These are phyloP conservation scores for Rhagoletis zephyria DNA, from an alignment of 1,140 invertebrate genomes.

Conservation along the genomic window DNA sequence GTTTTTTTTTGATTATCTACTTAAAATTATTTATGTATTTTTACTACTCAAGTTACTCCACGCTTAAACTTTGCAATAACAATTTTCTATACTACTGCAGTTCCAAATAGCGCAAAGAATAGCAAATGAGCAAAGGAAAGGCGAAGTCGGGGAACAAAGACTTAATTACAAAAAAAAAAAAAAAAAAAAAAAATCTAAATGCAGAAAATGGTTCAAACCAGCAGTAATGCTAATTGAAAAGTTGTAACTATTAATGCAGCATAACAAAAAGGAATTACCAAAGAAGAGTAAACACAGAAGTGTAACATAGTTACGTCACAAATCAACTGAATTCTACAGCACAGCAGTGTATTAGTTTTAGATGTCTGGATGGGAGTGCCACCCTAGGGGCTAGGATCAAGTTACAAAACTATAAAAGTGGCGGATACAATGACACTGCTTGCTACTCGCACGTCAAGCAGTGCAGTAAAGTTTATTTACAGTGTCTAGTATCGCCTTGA, in stretches of 20 bases:
- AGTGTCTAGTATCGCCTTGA: too few species aligned
- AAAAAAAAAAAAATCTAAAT: background rate
- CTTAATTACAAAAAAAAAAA: background rate
- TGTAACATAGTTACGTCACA: background rate
- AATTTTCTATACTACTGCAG: background rate
- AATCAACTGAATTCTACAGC: background rate
- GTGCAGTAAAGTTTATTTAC: too few species aligned
- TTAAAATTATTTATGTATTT: too few species aligned
- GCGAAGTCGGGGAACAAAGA: background rate
- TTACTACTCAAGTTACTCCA: too few species aligned
- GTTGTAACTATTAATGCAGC: background rate
- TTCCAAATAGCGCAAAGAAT: background rate
- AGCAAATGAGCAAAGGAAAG: background rate
- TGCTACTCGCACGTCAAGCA: too few species aligned
- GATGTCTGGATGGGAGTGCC: background rate
- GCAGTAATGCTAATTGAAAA: conserved; percentile 21
- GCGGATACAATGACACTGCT: too few species aligned
- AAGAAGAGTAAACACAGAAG: background rate
- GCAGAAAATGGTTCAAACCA: background rate
- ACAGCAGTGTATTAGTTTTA: background rate
- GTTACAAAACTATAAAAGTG: too few species aligned
- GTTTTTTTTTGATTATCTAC: too few species aligned
- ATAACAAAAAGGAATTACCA: background rate
- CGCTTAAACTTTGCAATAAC: background rate
- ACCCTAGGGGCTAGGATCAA: too few species aligned